phyloP scores from a whole-genome alignment of 2,888 invertebrate genomes.

The Drosophila mimica region DNA sequence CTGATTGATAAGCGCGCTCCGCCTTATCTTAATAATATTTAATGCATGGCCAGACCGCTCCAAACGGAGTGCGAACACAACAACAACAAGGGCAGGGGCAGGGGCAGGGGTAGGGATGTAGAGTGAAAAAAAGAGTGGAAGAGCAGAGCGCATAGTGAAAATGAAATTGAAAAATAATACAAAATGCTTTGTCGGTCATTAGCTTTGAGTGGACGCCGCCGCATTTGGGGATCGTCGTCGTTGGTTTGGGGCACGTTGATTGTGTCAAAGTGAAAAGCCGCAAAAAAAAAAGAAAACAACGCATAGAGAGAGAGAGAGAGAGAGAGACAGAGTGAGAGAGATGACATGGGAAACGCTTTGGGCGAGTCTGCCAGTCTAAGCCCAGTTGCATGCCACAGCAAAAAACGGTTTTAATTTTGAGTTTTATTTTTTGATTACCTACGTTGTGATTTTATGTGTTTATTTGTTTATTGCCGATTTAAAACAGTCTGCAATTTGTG shows the following conservation, averaged over 20 bases:
- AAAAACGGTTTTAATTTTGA: neutral
- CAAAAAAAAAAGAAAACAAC: constrained; percentile 34
- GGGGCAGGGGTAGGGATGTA: neutral
- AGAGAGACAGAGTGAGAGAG: neutral
- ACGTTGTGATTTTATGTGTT: neutral
- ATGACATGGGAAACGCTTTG: constrained; percentile 35
- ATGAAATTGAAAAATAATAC: constrained; percentile 78
- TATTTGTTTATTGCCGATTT: neutral
- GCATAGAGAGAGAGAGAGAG: constrained; percentile 30
- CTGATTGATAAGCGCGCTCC: constrained; percentile 74
- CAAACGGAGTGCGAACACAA: constrained; percentile 27
- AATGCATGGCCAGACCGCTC: constrained; percentile 65
- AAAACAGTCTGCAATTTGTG: neutral
- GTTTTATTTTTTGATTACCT: constrained; percentile 4
- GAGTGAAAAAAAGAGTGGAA: constrained; percentile 4
- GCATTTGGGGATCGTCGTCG: constrained; percentile 33
- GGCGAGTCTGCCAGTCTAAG: constrained; percentile 16
- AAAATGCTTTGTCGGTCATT: constrained; percentile 80
- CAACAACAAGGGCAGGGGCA: neutral
- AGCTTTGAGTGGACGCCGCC: constrained; percentile 75
- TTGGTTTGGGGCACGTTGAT: constrained; percentile 54
- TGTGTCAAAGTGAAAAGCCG: constrained; percentile 75
- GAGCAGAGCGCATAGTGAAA: constrained; percentile 57
- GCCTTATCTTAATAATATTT: constrained; percentile 79
- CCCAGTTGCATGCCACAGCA: constrained; percentile 22